phyloP scores from a whole-genome alignment of 2,113 vertebrate species.

The Prolemur simus region DNA sequence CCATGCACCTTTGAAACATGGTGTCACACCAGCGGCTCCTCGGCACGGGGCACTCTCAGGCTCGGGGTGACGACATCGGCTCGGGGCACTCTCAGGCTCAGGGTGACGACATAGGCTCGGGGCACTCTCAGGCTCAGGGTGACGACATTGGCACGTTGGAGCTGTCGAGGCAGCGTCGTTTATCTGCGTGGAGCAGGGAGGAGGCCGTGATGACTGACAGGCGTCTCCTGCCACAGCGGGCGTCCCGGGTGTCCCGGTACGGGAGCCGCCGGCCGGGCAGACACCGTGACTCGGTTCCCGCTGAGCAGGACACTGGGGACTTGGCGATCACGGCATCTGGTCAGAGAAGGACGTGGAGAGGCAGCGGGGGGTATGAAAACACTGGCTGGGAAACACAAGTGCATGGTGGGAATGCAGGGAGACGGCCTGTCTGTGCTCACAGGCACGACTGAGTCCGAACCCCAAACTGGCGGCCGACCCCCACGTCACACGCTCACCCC shows the following conservation, averaged over 20 bases:
- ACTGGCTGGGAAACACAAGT: rapidly evolving
- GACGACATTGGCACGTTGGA: not conserved
- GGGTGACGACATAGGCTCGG: not conserved
- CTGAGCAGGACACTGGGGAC: not conserved
- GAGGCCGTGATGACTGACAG: not conserved
- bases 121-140: not conserved
- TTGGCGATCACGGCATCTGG: rapidly evolving
- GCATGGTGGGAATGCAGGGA: rapidly evolving
- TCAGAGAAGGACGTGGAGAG: not conserved
- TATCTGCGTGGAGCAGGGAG: not conserved
- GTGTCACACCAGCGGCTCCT: not conserved
- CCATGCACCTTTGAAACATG: not conserved
- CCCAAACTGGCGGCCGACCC: not conserved
- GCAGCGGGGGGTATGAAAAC: rapidly evolving
- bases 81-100: not conserved
- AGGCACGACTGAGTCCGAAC: not conserved
- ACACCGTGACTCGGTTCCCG: not conserved
- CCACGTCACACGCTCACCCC: not conserved
- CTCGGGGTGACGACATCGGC: not conserved
- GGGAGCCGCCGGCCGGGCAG: not conserved
- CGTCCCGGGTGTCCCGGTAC: not conserved
- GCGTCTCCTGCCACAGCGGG: not conserved
- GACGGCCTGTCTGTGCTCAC: rapidly evolving
- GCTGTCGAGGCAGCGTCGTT: slow-evolving; percentile 28
- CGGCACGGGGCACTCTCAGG: not conserved